Evolutionary conservation across 2,888 invertebrate species (phyloP).

Genomic region (Exephanes ischioxanthus): DNA sequence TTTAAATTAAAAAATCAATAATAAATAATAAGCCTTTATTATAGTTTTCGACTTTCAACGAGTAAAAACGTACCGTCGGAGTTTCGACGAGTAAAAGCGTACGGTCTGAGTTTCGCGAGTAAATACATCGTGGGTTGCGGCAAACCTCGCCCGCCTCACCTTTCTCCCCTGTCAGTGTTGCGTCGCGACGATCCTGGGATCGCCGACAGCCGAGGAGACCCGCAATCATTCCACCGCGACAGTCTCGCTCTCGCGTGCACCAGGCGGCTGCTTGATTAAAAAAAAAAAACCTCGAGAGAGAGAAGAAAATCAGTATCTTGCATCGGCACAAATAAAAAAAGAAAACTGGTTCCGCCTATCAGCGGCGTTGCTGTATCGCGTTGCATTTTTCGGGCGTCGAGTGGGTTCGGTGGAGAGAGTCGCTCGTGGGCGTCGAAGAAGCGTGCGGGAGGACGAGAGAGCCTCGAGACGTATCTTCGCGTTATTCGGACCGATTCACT

Average conservation of each 20-base stretch:
- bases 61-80: neutral
- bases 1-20: too few species aligned
- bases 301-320: conserved; percentile 49
- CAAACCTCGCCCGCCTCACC: conserved; percentile 37
- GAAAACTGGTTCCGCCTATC: conserved; percentile 10
- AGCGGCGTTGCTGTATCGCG: neutral
- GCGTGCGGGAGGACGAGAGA: conserved; percentile 49
- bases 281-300: neutral
- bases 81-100: neutral
- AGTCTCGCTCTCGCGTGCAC: conserved; percentile 26
- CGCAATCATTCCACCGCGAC: conserved; percentile 38
- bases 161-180: conserved; percentile 14
- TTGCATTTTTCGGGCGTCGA: conserved; percentile 58
- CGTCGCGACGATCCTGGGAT: conserved; percentile 43
- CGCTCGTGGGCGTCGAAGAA: conserved; percentile 53
- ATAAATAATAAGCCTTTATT: too few species aligned
- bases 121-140: conserved; percentile 59
- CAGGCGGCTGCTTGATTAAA: conserved; percentile 16
- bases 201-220: conserved; percentile 10
- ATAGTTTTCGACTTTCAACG: too few species aligned
- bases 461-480: conserved; percentile 6
- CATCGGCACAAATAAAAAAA: conserved; percentile 15
- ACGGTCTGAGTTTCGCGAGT: neutral
- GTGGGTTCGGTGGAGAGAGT: conserved; percentile 65
- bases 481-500: neutral